phyloP scores from a whole-genome alignment of 2,797 vertebrate species.

The Peromyscus nudipes region DNA sequence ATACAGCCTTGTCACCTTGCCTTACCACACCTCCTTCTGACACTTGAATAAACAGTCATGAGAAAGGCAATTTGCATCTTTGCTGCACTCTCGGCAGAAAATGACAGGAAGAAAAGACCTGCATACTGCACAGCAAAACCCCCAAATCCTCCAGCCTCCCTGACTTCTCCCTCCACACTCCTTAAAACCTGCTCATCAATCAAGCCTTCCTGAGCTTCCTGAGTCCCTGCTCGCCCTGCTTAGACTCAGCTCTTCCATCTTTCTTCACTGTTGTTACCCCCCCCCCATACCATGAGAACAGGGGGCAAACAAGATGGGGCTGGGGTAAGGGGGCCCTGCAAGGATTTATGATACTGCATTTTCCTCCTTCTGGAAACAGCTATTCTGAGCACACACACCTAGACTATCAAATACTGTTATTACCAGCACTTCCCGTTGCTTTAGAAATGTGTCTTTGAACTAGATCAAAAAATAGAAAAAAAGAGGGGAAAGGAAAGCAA shows the following conservation, averaged over 20 bases:
- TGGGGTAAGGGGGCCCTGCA: neutral
- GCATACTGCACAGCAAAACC: neutral
- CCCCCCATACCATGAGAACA: neutral
- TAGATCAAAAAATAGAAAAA: neutral
- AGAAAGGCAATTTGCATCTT: constrained; percentile 12
- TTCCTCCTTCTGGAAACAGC: neutral
- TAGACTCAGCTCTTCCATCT: neutral
- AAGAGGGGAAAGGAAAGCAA: neutral
- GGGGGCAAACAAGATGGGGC: neutral
- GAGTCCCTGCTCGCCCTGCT: neutral
- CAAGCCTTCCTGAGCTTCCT: neutral
- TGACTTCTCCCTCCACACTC: neutral
- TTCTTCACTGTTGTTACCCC: neutral
- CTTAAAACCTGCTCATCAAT: neutral
- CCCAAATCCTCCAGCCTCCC: neutral
- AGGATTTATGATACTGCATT: constrained; percentile 30
- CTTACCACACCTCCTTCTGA: constrained; percentile 42
- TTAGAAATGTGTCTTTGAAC: constrained; percentile 46
- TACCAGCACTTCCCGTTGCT: neutral
- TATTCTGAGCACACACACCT: neutral
- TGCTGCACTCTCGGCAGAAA: constrained; percentile 17
- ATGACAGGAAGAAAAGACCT: neutral
- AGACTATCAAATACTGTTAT: constrained; percentile 13
- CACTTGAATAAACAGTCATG: constrained; percentile 30
- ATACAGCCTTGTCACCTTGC: neutral